phyloP scores from a whole-genome alignment of 2,888 invertebrate genomes.

The Rambutsinella grinnellia region DNA sequence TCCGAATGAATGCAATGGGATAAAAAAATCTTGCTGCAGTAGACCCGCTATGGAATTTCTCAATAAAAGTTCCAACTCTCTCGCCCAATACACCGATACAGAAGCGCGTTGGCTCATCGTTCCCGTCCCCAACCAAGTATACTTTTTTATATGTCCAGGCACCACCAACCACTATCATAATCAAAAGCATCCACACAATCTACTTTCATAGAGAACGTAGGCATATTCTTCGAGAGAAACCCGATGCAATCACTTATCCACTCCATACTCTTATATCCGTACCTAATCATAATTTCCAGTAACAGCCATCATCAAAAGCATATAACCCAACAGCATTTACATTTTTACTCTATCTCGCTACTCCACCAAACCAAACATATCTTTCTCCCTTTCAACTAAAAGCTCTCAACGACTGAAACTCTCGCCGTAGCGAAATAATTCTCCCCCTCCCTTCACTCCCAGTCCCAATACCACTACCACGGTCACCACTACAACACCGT shows the following conservation, averaged over 20 bases:
- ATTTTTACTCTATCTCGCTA: background rate
- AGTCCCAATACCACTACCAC: too few relatives aligned
- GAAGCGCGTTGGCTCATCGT: background rate
- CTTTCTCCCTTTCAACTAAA: background rate
- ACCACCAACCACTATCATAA: background rate
- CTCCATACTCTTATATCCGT: slow-evolving; percentile 1
- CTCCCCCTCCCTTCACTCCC: too few relatives aligned
- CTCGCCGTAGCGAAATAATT: too few relatives aligned
- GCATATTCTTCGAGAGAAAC: too few relatives aligned
- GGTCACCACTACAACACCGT: too few relatives aligned
- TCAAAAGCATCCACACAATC: background rate
- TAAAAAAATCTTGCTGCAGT: slow-evolving; percentile 8
- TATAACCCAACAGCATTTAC: background rate
- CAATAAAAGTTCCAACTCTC: background rate
- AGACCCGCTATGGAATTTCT: background rate
- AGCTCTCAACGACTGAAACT: too few relatives aligned
- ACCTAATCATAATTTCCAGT: slow-evolving; percentile 26
- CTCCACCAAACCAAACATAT: background rate
- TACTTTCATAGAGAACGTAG: background rate
- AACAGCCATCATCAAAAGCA: background rate
- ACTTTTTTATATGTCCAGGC: background rate
- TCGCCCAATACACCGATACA: background rate
- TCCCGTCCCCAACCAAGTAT: background rate
- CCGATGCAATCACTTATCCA: too few relatives aligned
- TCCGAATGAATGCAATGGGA: slow-evolving; percentile 3